Base-by-base conservation (phyloP, 2,888 invertebrate species). In the Galerucella pusilla region DNA sequence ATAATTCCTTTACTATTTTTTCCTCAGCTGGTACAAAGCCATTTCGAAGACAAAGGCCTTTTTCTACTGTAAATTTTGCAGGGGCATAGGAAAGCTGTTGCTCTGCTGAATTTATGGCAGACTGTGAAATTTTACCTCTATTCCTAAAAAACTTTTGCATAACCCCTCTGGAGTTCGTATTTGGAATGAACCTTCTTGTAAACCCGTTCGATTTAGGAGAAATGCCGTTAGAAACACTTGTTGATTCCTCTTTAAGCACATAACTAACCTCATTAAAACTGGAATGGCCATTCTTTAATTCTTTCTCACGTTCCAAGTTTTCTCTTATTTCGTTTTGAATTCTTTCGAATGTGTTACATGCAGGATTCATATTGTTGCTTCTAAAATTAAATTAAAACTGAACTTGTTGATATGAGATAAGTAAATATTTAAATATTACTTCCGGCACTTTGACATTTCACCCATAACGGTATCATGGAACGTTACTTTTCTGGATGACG, bases 241-340 rank as follows among this genome's bases (percentile, higher is more conserved):
- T 52, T 42, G 64, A 67, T 66, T 74, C 74, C 60, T 68, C 66
- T 54, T 65, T 54, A 63, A 63, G 46, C 20, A 77, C 12, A 49
- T 42, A 63, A 63, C 61, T 49, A 70, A 75, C 76, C 66, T 75
- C 75, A 65, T 76, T 69, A 67, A 68, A 45, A 64, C 75, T 80
- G 64, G 73, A 65, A 70, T 85, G 81, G 25, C 91, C 91, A 82
- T 91, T 92, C 81, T 92, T 90, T 81, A 96, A 91, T 85, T 95
- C 96, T 84, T 93, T 91, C 88, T 97, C 97, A 80, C 96, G 90
- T 84, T 94, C 93, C 71, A 93, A 93, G 76, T 95, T 95, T 88
- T 95, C 94, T 83, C 94, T 93, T 83, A 97, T 96, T 90, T 97
- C 97, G 85, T 93, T 92, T 88, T 97, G 96, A 86, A 97, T 96